Percentiles rank a stretch among this genome's conserved stretches.
These are phyloP conservation scores for Agapornis roseicollis DNA, from an alignment of 2,113 vertebrate genomes.

Conservation along the genomic window DNA sequence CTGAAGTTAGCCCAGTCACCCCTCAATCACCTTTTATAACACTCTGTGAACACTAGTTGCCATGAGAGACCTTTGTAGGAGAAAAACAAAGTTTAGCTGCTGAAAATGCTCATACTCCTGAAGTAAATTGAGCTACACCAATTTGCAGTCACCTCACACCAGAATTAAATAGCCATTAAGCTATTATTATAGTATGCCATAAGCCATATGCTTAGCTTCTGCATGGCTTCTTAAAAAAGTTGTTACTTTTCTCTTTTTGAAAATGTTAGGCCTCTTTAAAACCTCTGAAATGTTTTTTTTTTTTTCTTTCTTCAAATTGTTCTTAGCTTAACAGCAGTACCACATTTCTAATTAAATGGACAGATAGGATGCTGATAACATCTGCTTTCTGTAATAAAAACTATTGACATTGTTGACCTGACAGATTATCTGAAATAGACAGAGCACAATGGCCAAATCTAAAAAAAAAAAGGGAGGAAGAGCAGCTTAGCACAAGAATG, in stretches of 20 bases:
- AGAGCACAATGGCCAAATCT: conserved; percentile 41
- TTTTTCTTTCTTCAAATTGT: not conserved
- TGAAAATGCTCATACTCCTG: not conserved
- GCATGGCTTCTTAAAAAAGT: not conserved
- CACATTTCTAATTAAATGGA: conserved; percentile 73
- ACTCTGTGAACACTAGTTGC: not conserved
- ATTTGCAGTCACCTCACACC: not conserved
- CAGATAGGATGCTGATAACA: conserved; percentile 64
- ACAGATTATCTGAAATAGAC: conserved; percentile 68
- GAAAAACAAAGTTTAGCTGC: not conserved
- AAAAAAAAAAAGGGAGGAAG: conserved; percentile 10
- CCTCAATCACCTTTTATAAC: not conserved
- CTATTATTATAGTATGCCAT: not conserved
- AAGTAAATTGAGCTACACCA: not conserved
- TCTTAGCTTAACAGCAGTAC: conserved; percentile 24
- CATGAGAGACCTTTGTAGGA: not conserved
- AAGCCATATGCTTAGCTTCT: not conserved
- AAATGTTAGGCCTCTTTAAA: not conserved
- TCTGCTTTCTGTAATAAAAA: conserved; percentile 71
- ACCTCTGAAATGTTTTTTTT: not conserved
- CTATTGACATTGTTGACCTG: conserved; percentile 71
- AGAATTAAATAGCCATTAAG: not conserved
- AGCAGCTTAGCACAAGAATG: conserved; percentile 17
- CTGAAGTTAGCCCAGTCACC: not conserved
- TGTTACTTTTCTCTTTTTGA: not conserved